Evolutionary conservation across 2,113 vertebrate genomes (phyloP), one percentile per base, ranked within the genome.

Genomic region (Atrichornis clamosus): DNA sequence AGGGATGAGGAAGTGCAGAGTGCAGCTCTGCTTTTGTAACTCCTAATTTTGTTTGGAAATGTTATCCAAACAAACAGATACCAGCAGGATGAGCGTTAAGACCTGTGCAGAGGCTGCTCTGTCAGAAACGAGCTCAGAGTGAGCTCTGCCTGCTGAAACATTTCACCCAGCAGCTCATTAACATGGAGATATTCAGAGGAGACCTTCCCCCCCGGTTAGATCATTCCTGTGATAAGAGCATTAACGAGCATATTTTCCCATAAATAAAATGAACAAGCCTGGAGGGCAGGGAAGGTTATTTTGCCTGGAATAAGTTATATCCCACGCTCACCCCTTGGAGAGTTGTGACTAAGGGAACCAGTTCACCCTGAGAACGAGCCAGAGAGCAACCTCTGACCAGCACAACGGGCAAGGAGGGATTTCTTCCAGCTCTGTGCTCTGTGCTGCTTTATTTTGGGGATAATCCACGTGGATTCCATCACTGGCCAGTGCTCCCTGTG

Each of bases 91-190:
- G 83, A 97, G 60, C 70, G 11, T 89, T 90, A 69, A 79, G 87
- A 76, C 60, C 94, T 69, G 93, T 46, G 87, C 82, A 64, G 90
- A 77, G 80, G 91, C 90, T 77, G 80, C 90, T 90, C 47, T 18
- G 64, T 85, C 84, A 84, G 76, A 76, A 78, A 72, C 7, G 4
- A 69, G 93, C 55, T 95, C 77, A 4, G 87, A 78, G 84, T 62
- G 86, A 81, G 75, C 73, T 95, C 9, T 95, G 91, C 93, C 75
- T 97, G 96, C 93, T 95, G 75, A 56, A 94, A 96, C 93, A 63
- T 50, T 96, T 91, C 22, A 1, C 92, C 72, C 76, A 73, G 81
- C 95, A 89, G 78, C 80, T 95, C 86, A 64, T 96, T 93, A 90
- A 47, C 47, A 44, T 52, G 72, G 69, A 91, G 90, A 20, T 81